phyloP scores from a whole-genome alignment of 2,888 invertebrate species.

The Tillus elongatus region DNA sequence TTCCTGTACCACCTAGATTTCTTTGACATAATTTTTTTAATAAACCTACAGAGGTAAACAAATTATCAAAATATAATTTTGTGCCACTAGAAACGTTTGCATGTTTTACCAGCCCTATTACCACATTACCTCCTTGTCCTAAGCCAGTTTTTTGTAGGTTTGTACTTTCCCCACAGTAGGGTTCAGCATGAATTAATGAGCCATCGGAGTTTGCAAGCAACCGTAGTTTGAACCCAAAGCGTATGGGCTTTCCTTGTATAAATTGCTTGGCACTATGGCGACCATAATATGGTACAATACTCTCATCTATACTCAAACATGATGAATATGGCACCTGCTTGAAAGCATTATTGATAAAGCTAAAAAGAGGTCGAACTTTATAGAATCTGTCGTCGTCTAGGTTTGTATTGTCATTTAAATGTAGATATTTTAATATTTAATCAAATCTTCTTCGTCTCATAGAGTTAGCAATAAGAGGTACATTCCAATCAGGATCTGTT shows the following conservation, averaged over 20 bases:
- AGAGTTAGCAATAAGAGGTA: not conserved
- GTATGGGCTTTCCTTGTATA: not conserved
- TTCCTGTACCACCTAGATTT: not conserved
- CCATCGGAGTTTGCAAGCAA: constrained; percentile 8
- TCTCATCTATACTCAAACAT: constrained; percentile 2
- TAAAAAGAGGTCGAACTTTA: constrained; percentile 1
- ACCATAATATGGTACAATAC: constrained; percentile 3
- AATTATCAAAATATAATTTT: constrained; percentile 13
- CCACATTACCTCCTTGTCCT: constrained; percentile 12
- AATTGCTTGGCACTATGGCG: constrained; percentile 2
- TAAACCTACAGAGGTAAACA: constrained; percentile 11
- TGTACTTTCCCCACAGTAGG: constrained; percentile 11
- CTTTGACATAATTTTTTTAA: constrained; percentile 5
- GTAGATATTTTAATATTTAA: not conserved
- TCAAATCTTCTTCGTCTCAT: constrained; percentile 3
- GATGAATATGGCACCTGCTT: not conserved
- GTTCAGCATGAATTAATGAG: constrained; percentile 10
- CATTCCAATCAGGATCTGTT: not conserved
- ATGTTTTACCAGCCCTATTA: constrained; percentile 12
- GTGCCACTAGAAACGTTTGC: constrained; percentile 8
- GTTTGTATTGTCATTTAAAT: constrained; percentile 1
- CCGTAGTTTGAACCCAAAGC: constrained; percentile 2
- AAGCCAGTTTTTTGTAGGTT: constrained; percentile 5
- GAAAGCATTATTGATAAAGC: not conserved
- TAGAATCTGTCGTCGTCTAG: not conserved